Percentiles rank a stretch among this genome's conserved stretches.
phyloP scores from a whole-genome alignment of 1,140 invertebrate genomes.

The Mercenaria mercenaria region DNA sequence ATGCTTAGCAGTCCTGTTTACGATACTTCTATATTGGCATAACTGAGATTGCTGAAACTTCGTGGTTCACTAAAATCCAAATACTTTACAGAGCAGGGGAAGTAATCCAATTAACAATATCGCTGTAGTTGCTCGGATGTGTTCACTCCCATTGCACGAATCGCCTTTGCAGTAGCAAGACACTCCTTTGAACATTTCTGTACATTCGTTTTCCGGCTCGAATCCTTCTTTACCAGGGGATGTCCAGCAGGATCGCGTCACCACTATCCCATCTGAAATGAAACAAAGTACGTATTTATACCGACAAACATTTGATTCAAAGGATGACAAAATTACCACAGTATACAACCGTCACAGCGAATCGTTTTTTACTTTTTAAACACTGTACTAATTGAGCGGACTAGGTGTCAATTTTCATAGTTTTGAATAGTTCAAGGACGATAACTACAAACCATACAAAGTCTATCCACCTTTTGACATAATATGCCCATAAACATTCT shows the following conservation, averaged over 20 bases:
- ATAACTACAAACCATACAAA: too few relatives aligned
- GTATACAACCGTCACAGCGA: not conserved
- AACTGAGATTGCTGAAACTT: too few relatives aligned
- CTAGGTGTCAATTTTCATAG: too few relatives aligned
- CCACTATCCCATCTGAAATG: constrained; percentile 26
- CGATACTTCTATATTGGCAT: too few relatives aligned
- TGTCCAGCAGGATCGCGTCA: constrained; percentile 29
- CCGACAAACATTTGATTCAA: not conserved
- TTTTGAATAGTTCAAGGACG: too few relatives aligned
- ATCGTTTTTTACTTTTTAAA: not conserved
- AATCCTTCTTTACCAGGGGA: constrained; percentile 15
- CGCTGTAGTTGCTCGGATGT: not conserved
- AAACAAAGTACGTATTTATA: too few relatives aligned
- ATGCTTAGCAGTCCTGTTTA: too few relatives aligned
- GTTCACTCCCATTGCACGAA: constrained; percentile 40
- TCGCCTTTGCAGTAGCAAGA: constrained; percentile 45
- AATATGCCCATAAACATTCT: too few relatives aligned
- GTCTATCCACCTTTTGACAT: too few relatives aligned
- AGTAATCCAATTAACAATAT: not conserved
- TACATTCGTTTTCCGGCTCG: constrained; percentile 21
- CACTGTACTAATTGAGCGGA: too few relatives aligned
- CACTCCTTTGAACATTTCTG: not conserved
- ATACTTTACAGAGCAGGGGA: not conserved
- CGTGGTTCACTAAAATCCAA: not conserved
- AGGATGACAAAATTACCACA: not conserved